These are phyloP conservation scores for Ancistrus triradiatus DNA, from an alignment of 2,113 vertebrate genomes.

Conservation along the genomic window DNA sequence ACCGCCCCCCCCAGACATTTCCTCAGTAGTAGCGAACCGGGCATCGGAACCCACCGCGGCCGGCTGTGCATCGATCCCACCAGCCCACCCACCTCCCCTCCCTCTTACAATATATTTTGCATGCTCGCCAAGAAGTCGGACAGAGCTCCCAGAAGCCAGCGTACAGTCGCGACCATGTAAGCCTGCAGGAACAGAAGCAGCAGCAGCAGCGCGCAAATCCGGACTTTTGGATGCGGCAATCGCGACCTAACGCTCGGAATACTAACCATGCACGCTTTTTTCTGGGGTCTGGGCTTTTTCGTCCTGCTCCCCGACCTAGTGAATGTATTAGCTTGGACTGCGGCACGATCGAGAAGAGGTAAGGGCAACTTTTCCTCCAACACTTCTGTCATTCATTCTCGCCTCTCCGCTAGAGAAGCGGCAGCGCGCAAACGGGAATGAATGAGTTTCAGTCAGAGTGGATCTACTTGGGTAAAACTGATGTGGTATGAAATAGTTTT, in stretches of 20 bases:
- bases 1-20: not conserved
- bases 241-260: not conserved
- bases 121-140: constrained; percentile 63
- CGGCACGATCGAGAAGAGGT: constrained; percentile 81
- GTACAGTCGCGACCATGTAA: constrained; percentile 57
- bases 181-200: constrained; percentile 13
- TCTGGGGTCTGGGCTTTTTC: constrained; percentile 84
- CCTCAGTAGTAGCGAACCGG: constrained; percentile 15
- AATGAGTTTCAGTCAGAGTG: constrained; percentile 58
- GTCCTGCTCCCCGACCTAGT: constrained; percentile 76
- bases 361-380: constrained; percentile 50
- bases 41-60: constrained; percentile 57
- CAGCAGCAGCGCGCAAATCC: constrained; percentile 8
- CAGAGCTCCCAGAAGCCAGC: constrained; percentile 62
- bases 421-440: constrained; percentile 53
- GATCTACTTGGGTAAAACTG: no score
- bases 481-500: no score
- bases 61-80: constrained; percentile 47
- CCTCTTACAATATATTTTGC: constrained; percentile 37
- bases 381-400: constrained; percentile 21
- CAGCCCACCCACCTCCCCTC: not conserved
- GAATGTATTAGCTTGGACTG: constrained; percentile 68
- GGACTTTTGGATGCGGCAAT: not conserved
- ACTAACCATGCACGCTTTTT: constrained; percentile 89
- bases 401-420: constrained; percentile 23